phyloP scores from a whole-genome alignment of 2,113 vertebrate genomes.

The Glaucomys volans region DNA sequence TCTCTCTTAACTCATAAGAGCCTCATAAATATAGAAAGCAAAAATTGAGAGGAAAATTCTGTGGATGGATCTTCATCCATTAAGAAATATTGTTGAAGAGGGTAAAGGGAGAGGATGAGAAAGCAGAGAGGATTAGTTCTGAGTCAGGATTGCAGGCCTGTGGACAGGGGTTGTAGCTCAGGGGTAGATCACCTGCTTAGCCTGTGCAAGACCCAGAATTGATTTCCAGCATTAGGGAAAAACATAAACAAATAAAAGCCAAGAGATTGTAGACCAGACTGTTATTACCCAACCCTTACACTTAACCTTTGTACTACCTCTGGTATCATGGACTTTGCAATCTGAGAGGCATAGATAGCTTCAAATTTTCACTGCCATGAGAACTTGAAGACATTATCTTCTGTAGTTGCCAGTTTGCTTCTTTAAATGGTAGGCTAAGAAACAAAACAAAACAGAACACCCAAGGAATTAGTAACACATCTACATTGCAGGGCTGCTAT shows the following conservation, averaged over 20 bases:
- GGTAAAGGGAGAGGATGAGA: not conserved
- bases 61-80: not conserved
- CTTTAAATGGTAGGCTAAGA: not conserved
- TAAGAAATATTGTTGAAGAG: not conserved
- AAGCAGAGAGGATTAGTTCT: not conserved
- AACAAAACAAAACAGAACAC: not conserved
- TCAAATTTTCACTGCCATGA: not conserved
- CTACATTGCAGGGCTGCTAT: not conserved
- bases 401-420: not conserved
- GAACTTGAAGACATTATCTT: not conserved
- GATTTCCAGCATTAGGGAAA: not conserved
- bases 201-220: not conserved
- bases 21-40: not conserved
- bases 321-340: not conserved
- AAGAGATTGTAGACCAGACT: not conserved
- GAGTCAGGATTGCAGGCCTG: not conserved
- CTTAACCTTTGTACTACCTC: not conserved
- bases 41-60: conserved; percentile 17
- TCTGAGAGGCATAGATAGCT: not conserved
- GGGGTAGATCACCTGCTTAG: not conserved
- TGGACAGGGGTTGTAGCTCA: not conserved
- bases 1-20: conserved; percentile 32
- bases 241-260: not conserved
- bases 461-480: not conserved
- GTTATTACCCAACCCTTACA: not conserved